Evolutionary conservation across 2,888 invertebrate species (phyloP).

Genomic region (Glyphotaelius pellucidus): DNA sequence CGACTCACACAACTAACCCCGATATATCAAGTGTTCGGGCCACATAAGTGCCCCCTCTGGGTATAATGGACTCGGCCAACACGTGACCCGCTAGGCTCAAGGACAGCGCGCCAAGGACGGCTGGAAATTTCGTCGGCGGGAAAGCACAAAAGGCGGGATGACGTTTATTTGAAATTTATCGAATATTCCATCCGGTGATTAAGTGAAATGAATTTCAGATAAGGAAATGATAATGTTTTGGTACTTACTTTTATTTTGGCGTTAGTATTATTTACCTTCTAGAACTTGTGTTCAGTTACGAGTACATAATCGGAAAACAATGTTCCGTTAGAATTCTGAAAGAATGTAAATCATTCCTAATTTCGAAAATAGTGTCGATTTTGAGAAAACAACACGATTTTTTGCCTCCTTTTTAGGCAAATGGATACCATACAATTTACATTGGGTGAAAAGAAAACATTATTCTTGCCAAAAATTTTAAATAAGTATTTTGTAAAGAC

Average conservation of each 20-base stretch:
- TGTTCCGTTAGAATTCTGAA: not conserved
- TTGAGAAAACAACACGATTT: not conserved
- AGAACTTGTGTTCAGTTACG: not conserved
- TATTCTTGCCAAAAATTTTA: not conserved
- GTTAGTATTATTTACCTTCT: not conserved
- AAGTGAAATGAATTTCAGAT: slow-evolving; percentile 47
- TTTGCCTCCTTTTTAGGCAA: not conserved
- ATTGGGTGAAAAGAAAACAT: too few relatives aligned
- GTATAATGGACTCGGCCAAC: slow-evolving; percentile 37
- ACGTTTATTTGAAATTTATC: slow-evolving; percentile 57
- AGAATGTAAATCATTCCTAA: not conserved
- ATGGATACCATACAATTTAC: not conserved
- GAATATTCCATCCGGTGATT: slow-evolving; percentile 55
- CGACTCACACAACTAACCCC: not conserved
- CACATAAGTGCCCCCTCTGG: not conserved
- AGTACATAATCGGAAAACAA: not conserved
- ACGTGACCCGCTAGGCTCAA: slow-evolving; percentile 42
- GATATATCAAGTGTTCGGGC: not conserved
- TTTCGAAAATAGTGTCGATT: not conserved
- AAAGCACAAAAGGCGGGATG: slow-evolving; percentile 54
- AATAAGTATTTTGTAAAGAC: not conserved
- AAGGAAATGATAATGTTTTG: slow-evolving; percentile 17
- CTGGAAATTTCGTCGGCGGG: slow-evolving; percentile 28
- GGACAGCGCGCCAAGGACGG: slow-evolving; percentile 51
- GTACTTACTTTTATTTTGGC: not conserved